These are phyloP conservation scores for Phylloscopus collybita DNA, from an alignment of 2,797 vertebrate genomes.

Conservation along the genomic window DNA sequence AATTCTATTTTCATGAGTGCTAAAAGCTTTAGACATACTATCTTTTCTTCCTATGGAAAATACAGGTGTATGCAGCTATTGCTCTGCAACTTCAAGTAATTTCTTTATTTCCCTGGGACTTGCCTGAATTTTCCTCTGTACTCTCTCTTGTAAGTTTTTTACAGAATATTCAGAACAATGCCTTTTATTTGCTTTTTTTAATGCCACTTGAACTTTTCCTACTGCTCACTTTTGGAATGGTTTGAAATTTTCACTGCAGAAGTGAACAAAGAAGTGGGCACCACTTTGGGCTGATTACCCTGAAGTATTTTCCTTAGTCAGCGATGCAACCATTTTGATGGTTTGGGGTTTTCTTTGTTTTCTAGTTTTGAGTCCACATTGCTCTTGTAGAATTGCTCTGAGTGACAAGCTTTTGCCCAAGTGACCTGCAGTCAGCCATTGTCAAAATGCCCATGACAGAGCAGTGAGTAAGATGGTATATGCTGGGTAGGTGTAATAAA, in stretches of 20 bases:
- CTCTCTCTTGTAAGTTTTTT: neutral
- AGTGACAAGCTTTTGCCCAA: neutral
- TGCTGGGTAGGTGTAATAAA: rapidly evolving
- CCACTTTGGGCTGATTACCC: neutral
- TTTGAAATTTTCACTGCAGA: neutral
- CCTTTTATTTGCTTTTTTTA: neutral
- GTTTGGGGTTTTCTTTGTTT: neutral
- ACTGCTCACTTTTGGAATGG: neutral
- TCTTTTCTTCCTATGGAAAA: neutral
- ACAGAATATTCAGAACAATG: neutral
- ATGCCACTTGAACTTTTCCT: neutral
- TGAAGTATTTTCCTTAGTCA: neutral
- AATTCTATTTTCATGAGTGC: neutral
- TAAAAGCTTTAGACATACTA: neutral
- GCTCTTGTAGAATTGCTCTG: neutral
- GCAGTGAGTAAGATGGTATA: neutral
- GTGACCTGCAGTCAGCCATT: rapidly evolving
- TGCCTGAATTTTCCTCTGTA: neutral
- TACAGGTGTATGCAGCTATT: neutral
- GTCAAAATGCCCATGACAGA: neutral
- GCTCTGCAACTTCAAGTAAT: neutral
- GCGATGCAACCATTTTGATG: neutral
- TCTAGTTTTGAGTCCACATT: neutral
- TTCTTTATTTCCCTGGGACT: neutral
- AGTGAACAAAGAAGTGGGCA: neutral